Percentiles rank a stretch among this genome's conserved stretches.
phyloP scores from a whole-genome alignment of 1,140 invertebrate genomes.

The Diorhabda carinulata region DNA sequence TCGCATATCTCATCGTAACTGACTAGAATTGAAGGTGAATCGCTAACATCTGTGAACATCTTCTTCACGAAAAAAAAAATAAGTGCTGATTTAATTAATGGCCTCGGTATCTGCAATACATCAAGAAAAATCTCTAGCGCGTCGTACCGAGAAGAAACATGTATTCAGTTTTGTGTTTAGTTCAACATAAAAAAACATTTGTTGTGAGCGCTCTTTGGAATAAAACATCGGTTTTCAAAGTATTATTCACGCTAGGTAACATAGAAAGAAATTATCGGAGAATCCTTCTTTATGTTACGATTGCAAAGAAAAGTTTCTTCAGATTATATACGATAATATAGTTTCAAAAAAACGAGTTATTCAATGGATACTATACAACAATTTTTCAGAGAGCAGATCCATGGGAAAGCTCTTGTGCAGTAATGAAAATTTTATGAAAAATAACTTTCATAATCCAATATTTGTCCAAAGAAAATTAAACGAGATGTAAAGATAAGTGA shows the following conservation, averaged over 20 bases:
- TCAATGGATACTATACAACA: too few species aligned
- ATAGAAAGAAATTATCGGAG: background rate
- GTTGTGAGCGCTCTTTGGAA: background rate
- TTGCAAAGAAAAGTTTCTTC: too few species aligned
- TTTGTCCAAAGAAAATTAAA: too few species aligned
- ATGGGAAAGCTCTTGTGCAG: too few species aligned
- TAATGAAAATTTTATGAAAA: too few species aligned
- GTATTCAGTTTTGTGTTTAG: conserved; percentile 1
- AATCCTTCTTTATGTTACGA: too few species aligned
- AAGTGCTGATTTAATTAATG: background rate
- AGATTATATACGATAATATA: too few species aligned
- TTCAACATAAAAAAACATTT: background rate
- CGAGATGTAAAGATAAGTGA: too few species aligned
- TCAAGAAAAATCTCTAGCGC: conserved; percentile 1
- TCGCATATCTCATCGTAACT: background rate
- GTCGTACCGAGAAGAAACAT: conserved; percentile 2
- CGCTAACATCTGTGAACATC: background rate
- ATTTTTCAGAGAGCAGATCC: too few species aligned
- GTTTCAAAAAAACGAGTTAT: too few species aligned
- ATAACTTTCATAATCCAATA: too few species aligned
- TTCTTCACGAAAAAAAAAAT: background rate
- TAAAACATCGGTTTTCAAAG: conserved; percentile 2
- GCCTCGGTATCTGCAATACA: background rate
- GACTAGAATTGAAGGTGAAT: background rate
- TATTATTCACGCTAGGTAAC: background rate